Percentiles rank a stretch among this genome's conserved stretches.
Conservation (phyloP, 1,140 invertebrate genomes). For the Andrena cerasifolii region DNA sequence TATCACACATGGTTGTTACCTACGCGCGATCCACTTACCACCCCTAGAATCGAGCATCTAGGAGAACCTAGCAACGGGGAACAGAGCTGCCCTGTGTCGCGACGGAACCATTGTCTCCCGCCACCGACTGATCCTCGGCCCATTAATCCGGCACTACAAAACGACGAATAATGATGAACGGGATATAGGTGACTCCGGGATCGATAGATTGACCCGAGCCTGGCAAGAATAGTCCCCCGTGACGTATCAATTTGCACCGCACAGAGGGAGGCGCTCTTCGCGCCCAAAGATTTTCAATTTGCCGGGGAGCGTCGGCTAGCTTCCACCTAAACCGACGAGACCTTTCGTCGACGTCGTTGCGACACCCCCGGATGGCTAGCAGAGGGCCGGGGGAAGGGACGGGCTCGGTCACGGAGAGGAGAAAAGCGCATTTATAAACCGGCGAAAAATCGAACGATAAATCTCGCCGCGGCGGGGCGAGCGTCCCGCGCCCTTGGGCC, state of each 20-base stretch:
- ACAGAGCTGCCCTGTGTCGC: too few relatives aligned
- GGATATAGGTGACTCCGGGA: background rate
- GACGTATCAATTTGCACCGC: constrained; percentile 21
- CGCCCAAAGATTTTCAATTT: background rate
- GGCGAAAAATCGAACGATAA: constrained; percentile 67
- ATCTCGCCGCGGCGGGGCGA: constrained; percentile 45
- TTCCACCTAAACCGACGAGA: background rate
- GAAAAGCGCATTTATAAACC: constrained; percentile 57
- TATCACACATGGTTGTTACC: too few relatives aligned
- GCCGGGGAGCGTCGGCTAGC: background rate
- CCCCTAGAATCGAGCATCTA: too few relatives aligned
- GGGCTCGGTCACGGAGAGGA: background rate
- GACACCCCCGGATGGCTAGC: too few relatives aligned
- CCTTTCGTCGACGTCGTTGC: background rate
- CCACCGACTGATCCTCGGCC: too few relatives aligned
- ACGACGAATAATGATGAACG: constrained; percentile 23
- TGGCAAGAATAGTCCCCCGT: background rate
- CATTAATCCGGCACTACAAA: background rate
- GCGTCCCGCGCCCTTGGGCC: constrained; percentile 73
- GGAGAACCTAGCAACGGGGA: too few relatives aligned
- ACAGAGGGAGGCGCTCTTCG: background rate
- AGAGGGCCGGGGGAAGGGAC: background rate
- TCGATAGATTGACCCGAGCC: constrained; percentile 11
- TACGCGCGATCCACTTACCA: too few relatives aligned
- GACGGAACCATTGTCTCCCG: too few relatives aligned